phyloP scores from a whole-genome alignment of 1,140 invertebrate species.

The Pseudomyrmex dendroicus region DNA sequence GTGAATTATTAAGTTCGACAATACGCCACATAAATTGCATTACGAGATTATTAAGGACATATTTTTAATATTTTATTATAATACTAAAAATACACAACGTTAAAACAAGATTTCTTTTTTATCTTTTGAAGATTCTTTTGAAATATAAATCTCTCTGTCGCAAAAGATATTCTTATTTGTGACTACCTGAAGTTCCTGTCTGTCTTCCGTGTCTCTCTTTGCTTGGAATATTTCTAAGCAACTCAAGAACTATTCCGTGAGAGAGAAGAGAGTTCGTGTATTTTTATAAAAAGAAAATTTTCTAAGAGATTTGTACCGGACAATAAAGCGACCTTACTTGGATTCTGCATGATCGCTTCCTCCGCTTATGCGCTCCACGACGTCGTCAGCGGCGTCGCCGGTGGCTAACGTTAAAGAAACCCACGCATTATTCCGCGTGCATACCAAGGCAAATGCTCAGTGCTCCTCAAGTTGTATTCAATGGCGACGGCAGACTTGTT shows the following conservation, averaged over 20 bases:
- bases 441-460: constrained; percentile 59
- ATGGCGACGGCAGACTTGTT: neutral
- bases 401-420: constrained; percentile 64
- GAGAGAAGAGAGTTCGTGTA: too few species aligned
- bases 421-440: constrained; percentile 69
- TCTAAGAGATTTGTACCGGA: constrained; percentile 22
- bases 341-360: constrained; percentile 18
- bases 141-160: neutral
- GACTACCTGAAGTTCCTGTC: neutral
- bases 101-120: neutral
- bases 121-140: neutral
- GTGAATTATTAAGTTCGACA: too few species aligned
- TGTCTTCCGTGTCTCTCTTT: neutral
- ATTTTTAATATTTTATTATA: too few species aligned
- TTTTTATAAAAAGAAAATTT: constrained; percentile 29
- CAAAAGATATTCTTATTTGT: neutral
- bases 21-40: too few species aligned
- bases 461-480: constrained; percentile 38
- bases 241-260: neutral
- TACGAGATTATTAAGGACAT: neutral
- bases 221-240: constrained; percentile 10
- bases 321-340: constrained; percentile 26
- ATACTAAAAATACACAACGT: neutral
- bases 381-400: constrained; percentile 49
- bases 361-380: constrained; percentile 43